These are phyloP conservation scores for Sphyrna mokarran DNA, from an alignment of 2,113 vertebrate species.

Conservation along the genomic window DNA sequence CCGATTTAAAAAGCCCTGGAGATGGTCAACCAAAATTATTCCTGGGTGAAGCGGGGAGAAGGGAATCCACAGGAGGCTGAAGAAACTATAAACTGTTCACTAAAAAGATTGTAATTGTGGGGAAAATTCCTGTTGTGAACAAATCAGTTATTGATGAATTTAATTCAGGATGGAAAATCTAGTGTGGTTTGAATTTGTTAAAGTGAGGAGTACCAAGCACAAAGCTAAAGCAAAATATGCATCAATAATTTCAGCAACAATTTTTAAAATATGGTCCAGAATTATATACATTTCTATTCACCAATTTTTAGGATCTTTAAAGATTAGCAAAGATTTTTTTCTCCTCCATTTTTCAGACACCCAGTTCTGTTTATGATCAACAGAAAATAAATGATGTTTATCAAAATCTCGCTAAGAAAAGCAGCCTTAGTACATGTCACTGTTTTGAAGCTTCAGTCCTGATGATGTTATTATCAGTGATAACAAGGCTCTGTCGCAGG, in stretches of 20 bases:
- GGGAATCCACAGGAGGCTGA: no score
- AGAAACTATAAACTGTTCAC: no score
- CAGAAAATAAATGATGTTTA: neutral
- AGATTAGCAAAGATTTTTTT: neutral
- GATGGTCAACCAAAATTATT: no score
- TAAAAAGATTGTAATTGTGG: no score
- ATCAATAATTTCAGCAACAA: neutral
- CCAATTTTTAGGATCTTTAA: neutral
- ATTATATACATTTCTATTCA: neutral
- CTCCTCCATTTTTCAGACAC: no score
- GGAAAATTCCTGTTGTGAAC: neutral
- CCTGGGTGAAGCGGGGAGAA: no score
- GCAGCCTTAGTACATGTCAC: neutral
- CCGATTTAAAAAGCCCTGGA: no score
- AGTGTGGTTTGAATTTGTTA: neutral
- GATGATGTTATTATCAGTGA: neutral
- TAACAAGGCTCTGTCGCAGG: neutral
- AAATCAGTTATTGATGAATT: neutral
- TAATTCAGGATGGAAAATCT: neutral
- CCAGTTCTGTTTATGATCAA: neutral
- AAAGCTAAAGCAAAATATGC: neutral
- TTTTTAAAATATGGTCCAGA: neutral
- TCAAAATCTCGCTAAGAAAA: neutral
- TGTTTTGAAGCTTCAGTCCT: neutral
- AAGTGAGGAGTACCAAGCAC: neutral